Evolutionary conservation across 2,797 vertebrate species (phyloP), one percentile per base, ranked within the genome.

Genomic region (Chaunax sp.): DNA sequence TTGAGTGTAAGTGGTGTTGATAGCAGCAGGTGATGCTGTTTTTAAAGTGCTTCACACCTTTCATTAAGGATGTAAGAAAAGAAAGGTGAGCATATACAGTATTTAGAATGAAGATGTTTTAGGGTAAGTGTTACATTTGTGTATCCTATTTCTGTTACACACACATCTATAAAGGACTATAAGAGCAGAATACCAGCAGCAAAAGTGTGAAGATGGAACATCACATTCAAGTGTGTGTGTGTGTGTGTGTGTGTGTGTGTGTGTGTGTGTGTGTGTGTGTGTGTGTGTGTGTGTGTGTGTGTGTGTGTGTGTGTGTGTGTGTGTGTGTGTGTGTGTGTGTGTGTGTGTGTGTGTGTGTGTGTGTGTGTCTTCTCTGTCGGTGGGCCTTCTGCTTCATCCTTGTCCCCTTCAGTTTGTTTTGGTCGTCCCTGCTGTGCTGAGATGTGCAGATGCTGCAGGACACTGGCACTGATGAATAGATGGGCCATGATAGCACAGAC

Each of bases 401-500:
- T 47, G 66, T 69, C 73, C 67, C 64, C 46, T 45, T 58, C 57
- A 51, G 76, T 77, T 72, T 66, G 72, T 79, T 70, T 67, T 64
- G 43, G 52, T 64, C 16, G 53, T 65, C 41, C 65, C 61, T 0
- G 62, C 71, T 67, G 62, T 76, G 59, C 46, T 23, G 60, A 64
- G 56, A 22, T 72, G 30, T 63, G 55, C 64, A 70, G 69, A 68
- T 75, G 63, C 55, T 68, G 22, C 47, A 23, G 18, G 25, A 76
- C 66, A 20, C 67, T 13, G 33, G 33, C 57, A 59, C 44, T 78
- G 82, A 84, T 84, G 57, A 77, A 86, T 80, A 67, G 65, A 73
- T 44, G 18, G 28, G 41, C 62, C 38, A 5, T 54, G 37, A 65
- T 45, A 16, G 38, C 47, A 51, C 60, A 46, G 20, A 35, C 33